These are phyloP conservation scores for Telmatherina bonti DNA, from an alignment of 2,797 vertebrate genomes.

Conservation along the genomic window DNA sequence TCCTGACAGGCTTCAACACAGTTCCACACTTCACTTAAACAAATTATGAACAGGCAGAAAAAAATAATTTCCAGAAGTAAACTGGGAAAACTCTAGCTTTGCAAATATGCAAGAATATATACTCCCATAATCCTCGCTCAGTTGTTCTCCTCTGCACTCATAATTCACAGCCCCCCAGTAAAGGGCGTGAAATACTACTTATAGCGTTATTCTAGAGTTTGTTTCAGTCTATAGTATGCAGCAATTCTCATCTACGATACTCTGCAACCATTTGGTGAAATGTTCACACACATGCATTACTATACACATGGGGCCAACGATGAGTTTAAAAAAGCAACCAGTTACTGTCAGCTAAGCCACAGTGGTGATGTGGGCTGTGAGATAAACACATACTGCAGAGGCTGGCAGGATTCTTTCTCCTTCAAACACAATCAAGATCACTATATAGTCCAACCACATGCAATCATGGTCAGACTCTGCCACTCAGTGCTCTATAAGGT, in stretches of 20 bases:
- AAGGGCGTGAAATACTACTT: background rate
- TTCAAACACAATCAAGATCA: slow-evolving; percentile 71
- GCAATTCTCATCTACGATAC: slow-evolving; percentile 13
- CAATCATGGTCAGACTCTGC: slow-evolving; percentile 64
- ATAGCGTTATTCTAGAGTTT: background rate
- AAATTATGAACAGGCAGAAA: background rate
- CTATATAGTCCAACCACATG: slow-evolving; percentile 56
- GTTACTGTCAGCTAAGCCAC: slow-evolving; percentile 52
- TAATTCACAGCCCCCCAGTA: background rate
- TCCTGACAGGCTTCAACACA: background rate
- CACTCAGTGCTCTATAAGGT: slow-evolving; percentile 33
- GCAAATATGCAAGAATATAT: background rate
- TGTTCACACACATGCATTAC: slow-evolving; percentile 6
- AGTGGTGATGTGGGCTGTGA: slow-evolving; percentile 63
- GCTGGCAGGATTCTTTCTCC: slow-evolving; percentile 65
- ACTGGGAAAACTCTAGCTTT: background rate
- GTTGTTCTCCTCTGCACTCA: background rate
- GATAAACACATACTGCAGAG: slow-evolving; percentile 66
- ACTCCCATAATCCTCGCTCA: background rate
- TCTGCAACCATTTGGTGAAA: slow-evolving; percentile 18
- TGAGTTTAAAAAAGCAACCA: slow-evolving; percentile 62
- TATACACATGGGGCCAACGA: slow-evolving; percentile 27
- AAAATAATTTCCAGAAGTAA: background rate
- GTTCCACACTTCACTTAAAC: background rate
- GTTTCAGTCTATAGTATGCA: background rate